Conservation (phyloP, 2,888 invertebrate genomes). For the Ectemnius continuus region DNA sequence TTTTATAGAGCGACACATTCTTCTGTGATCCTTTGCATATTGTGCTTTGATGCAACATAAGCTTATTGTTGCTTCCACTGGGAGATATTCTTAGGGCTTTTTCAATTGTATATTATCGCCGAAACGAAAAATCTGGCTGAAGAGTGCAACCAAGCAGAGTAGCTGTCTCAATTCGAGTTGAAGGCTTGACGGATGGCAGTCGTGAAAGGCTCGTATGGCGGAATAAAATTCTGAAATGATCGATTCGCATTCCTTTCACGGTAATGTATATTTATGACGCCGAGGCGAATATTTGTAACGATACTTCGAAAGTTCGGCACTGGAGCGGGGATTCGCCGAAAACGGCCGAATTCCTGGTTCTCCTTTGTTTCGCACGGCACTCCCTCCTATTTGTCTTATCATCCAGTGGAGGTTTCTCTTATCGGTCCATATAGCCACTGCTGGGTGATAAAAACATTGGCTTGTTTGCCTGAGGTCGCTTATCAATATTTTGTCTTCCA, state of each 20-base stretch:
- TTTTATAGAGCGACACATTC: too few species aligned
- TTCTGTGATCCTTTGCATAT: too few species aligned
- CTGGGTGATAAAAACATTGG: too few species aligned
- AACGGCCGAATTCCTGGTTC: background rate
- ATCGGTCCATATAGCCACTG: background rate
- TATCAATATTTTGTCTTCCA: too few species aligned
- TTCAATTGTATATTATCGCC: too few species aligned
- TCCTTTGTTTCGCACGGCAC: background rate
- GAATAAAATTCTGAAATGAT: constrained; percentile 34
- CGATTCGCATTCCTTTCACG: constrained; percentile 17
- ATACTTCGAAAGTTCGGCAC: background rate
- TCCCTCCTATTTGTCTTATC: too few species aligned
- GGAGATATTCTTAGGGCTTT: too few species aligned
- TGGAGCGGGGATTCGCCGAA: background rate
- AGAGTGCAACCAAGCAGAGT: too few species aligned
- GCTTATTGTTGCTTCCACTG: too few species aligned
- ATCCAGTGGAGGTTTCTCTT: background rate
- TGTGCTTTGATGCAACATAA: too few species aligned
- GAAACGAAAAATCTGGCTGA: too few species aligned
- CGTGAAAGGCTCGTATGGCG: constrained; percentile 15
- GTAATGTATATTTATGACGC: constrained; percentile 20
- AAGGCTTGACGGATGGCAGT: constrained; percentile 25
- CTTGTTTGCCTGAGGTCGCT: too few species aligned
- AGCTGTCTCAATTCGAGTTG: background rate
- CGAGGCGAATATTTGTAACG: constrained; percentile 13